Evolutionary conservation across 2,113 vertebrate species (phyloP).

Genomic region (Hippocampus zosterae): DNA sequence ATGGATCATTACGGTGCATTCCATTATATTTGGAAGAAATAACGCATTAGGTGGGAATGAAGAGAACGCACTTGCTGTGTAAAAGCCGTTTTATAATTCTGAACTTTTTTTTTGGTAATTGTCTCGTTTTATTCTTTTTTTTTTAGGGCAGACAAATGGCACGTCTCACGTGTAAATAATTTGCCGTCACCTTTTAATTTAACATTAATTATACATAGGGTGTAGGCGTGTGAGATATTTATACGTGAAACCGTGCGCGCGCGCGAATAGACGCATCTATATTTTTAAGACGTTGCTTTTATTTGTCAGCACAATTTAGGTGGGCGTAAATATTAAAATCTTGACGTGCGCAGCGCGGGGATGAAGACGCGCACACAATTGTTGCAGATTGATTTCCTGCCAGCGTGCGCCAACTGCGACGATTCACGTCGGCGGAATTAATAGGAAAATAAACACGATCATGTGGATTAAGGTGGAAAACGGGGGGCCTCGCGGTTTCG

Average conservation of each 20-base stretch:
- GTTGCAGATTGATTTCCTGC: conserved; percentile 40
- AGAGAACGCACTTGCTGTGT: conserved; percentile 5
- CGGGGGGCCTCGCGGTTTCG: conserved; percentile 40
- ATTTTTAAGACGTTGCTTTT: background rate
- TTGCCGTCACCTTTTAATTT: background rate
- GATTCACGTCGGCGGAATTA: conserved; percentile 17
- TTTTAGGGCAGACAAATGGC: background rate
- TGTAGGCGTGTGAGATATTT: background rate
- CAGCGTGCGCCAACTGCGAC: conserved; percentile 22
- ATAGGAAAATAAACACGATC: conserved; percentile 20
- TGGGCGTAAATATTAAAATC: background rate
- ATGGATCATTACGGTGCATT: background rate
- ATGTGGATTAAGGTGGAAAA: conserved; percentile 16
- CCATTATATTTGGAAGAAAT: background rate
- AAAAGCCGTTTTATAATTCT: conserved; percentile 1
- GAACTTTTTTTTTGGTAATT: conserved; percentile 21
- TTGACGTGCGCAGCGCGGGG: conserved; percentile 15
- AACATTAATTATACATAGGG: background rate
- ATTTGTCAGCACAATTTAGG: background rate
- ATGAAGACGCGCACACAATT: conserved; percentile 16
- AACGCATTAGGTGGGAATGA: background rate
- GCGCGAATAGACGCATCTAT: too few species aligned
- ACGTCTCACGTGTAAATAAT: background rate
- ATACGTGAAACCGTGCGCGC: background rate
- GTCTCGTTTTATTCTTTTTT: background rate